Evolutionary conservation across 2,797 vertebrate species (phyloP).

Genomic region (Anas bernieri): DNA sequence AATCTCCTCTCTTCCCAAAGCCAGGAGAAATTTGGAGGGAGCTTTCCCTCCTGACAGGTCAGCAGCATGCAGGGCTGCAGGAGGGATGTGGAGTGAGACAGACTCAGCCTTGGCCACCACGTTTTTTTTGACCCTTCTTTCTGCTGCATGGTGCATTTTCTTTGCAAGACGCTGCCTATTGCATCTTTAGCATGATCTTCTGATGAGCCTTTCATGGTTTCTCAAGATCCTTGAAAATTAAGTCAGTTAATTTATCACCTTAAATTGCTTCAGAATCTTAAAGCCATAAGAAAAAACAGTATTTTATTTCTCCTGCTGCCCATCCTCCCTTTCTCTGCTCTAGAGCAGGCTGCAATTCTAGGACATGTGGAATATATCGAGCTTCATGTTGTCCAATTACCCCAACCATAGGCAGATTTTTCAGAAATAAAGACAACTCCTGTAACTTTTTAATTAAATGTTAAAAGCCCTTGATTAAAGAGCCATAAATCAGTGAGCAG

Average conservation of each 20-base stretch:
- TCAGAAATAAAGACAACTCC: constrained; percentile 73
- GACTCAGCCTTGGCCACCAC: rapidly evolving
- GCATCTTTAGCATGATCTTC: not conserved
- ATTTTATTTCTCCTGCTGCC: not conserved
- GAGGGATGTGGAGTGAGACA: not conserved
- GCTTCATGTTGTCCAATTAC: constrained; percentile 13
- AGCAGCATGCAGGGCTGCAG: not conserved
- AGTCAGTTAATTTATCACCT: constrained; percentile 50
- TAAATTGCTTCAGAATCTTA: constrained; percentile 50
- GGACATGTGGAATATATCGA: rapidly evolving
- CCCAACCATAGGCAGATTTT: constrained; percentile 59
- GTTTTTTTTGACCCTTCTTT: not conserved
- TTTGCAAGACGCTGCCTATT: not conserved
- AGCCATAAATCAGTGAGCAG: constrained; percentile 59
- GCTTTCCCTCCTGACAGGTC: not conserved
- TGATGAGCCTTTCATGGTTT: not conserved
- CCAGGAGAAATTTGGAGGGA: not conserved
- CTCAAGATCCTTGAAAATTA: not conserved
- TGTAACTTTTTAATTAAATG: constrained; percentile 75
- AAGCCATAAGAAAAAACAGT: not conserved
- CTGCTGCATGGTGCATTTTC: not conserved
- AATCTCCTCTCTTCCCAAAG: not conserved
- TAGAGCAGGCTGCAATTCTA: not conserved
- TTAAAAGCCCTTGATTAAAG: constrained; percentile 74
- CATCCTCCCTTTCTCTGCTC: not conserved